Evolutionary conservation across 2,797 vertebrate species (phyloP).

Genomic region (Hydrophis major): DNA sequence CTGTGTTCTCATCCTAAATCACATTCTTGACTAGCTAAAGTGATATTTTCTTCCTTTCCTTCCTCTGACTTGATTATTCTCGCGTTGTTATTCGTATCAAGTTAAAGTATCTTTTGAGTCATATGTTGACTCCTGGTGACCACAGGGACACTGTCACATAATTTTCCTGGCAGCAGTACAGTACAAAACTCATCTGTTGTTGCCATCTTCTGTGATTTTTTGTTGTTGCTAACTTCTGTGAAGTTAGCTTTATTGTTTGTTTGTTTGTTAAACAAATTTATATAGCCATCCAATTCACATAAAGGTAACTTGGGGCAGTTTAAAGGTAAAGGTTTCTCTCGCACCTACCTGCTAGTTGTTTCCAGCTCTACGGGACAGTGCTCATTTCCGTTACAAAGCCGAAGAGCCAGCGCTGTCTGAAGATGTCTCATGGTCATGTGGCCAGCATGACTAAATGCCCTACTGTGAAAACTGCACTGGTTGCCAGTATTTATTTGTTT

Average conservation of each 20-base stretch:
- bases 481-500: neutral
- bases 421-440: too few relatives aligned
- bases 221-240: too few relatives aligned
- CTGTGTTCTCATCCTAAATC: neutral
- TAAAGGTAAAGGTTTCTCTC: too few relatives aligned
- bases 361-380: too few relatives aligned
- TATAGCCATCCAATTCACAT: neutral
- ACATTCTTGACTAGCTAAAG: neutral
- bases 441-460: too few relatives aligned
- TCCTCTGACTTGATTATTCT: neutral
- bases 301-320: neutral
- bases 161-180: neutral
- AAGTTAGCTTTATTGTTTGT: neutral
- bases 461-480: neutral
- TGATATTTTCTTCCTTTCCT: neutral
- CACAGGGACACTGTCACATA: neutral
- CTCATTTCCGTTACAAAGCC: too few relatives aligned
- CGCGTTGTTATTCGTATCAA: neutral
- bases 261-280: neutral
- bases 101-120: neutral
- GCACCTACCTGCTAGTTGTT: too few relatives aligned
- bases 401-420: too few relatives aligned
- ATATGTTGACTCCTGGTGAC: neutral
- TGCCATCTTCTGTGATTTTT: neutral
- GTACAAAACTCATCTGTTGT: neutral